Percentiles rank a stretch among this genome's conserved stretches.
Conservation (phyloP, 2,888 invertebrate genomes). For the Lordiphosa fenestrarum region DNA sequence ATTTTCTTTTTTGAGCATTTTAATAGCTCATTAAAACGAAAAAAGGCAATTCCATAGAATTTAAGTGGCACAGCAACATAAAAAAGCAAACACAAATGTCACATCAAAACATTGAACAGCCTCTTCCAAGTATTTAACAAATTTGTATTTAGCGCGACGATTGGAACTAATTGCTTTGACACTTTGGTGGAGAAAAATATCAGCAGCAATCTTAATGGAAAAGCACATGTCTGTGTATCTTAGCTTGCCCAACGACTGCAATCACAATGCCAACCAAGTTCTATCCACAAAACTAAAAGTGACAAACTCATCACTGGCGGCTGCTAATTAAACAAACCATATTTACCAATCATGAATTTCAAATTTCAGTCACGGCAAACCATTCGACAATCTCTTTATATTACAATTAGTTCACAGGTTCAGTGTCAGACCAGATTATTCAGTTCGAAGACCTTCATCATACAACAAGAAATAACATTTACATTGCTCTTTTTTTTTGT, state of each 20-base stretch:
- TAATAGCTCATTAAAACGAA: slow-evolving; percentile 59
- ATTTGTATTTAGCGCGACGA: slow-evolving; percentile 45
- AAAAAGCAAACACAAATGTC: slow-evolving; percentile 51
- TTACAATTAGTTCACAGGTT: slow-evolving; percentile 11
- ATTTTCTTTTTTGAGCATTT: slow-evolving; percentile 34
- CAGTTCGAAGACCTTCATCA: slow-evolving; percentile 1
- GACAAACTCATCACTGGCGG: no score
- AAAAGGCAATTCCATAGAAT: slow-evolving; percentile 39
- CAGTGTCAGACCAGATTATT: slow-evolving; percentile 45
- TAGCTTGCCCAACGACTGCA: no score
- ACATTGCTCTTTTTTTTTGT: slow-evolving; percentile 25
- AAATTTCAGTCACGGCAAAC: no score
- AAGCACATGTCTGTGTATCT: no score
- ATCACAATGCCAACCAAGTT: no score
- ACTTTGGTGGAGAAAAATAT: slow-evolving; percentile 13
- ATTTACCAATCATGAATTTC: no score
- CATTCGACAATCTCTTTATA: no score
- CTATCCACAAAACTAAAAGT: no score
- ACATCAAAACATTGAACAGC: slow-evolving; percentile 36
- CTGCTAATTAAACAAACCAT: no score
- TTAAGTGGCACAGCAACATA: slow-evolving; percentile 54
- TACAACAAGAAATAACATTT: slow-evolving; percentile 16
- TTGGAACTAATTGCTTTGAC: slow-evolving; percentile 61
- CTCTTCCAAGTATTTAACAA: slow-evolving; percentile 13
- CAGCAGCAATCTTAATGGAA: no score